A percentile compares a stretch with the other conserved stretches of the same genome.
Evolutionary conservation across 2,113 vertebrate species (phyloP).

Genomic region (Gnathonemus echidnorhynchus): DNA sequence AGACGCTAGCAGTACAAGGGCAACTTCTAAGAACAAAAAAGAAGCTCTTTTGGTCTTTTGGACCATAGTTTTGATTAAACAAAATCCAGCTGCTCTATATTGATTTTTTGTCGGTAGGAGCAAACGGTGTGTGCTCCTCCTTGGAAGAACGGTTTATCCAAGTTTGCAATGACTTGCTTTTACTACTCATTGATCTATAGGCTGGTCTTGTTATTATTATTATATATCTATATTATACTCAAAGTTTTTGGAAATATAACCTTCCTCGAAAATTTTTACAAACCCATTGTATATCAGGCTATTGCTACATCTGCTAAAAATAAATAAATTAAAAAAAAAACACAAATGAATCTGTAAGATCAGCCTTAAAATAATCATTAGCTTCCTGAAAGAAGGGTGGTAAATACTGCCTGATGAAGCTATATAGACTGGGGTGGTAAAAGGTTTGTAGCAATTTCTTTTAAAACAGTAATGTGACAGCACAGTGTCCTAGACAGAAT

Average conservation of each 20-base stretch:
- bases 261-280: not conserved
- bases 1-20: not conserved
- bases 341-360: not conserved
- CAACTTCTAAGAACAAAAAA: not conserved
- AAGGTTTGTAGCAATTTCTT: not conserved
- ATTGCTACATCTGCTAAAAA: not conserved
- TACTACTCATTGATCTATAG: not conserved
- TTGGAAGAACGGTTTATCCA: not conserved
- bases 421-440: not conserved
- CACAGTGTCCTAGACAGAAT: not conserved
- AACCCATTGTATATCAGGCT: not conserved
- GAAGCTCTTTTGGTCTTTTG: not conserved
- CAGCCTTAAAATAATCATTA: not conserved
- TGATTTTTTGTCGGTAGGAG: not conserved
- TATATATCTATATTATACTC: not conserved
- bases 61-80: not conserved
- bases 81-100: not conserved
- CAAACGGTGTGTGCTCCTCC: not conserved
- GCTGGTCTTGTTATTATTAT: not conserved
- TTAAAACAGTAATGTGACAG: not conserved
- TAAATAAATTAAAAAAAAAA: not conserved
- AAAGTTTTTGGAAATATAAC: not conserved
- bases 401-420: not conserved
- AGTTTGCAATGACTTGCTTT: not conserved
- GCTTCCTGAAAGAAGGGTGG: not conserved